Base-by-base conservation (phyloP, 2,113 vertebrate species). In the Aramus guarauna region DNA sequence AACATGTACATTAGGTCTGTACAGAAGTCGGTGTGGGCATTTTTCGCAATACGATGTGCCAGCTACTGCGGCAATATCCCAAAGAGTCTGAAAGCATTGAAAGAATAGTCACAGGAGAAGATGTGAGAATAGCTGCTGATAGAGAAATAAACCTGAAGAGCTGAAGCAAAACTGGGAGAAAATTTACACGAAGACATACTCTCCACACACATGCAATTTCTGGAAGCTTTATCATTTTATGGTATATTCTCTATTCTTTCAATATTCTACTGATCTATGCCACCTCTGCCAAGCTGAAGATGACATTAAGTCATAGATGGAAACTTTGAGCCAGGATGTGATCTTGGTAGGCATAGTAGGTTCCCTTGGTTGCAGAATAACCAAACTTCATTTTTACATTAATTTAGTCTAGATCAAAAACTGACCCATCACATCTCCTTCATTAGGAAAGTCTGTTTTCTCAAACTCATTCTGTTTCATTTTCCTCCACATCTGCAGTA, bases 171-270 rank as follows among this genome's bases (percentile, higher is more conserved):
- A 47, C 7, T 4, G 14, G 4, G 11, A 63, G 11, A 43, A 2
- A 78, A 56, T 56, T 74, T 52, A 37, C 41, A 16, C 15, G 19
- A 15, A 74, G 74, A 52, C 6, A 62, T 84, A 47, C 36, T 76
- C 21, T 72, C 8, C 22, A 9, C 15, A 59, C 9, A 16, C 18
- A 48, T 4, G 24, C 2, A 34, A 1, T 69, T 79, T 85, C 43
- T 60, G 11, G 36, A 85, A 88, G 12, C 19, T n/a, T 45, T 59
- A 24, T 53, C 3, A 9, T 53, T 91, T 78, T 34, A 58, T 52
- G 8, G 52, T 39, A 12, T 1, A 0, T 58, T 41, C 37, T 71
- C 9, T 43, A 0, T 43, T 66, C 59, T 60, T 88, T 12, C 21
- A 58, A 15, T 50, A 52, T 4, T 15, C 8, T 29, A 7, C 7